These are phyloP conservation scores for Ptilodon capucinus DNA, from an alignment of 2,888 invertebrate species.

Conservation along the genomic window DNA sequence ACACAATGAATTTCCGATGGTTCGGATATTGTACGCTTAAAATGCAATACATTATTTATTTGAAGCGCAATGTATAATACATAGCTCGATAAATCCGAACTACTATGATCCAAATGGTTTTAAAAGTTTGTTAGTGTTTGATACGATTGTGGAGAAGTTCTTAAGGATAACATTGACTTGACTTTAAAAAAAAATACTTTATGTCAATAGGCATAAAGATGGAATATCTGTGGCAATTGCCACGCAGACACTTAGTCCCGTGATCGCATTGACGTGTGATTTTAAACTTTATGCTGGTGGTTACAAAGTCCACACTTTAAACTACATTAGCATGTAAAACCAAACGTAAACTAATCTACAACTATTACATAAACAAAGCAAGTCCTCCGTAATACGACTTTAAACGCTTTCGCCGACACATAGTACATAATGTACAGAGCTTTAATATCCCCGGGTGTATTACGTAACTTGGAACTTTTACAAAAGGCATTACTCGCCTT, in stretches of 20 bases:
- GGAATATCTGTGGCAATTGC: too few species aligned
- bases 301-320: too few species aligned
- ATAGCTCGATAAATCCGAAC: not conserved
- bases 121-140: not conserved
- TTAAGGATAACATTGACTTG: not conserved
- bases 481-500: constrained; percentile 38
- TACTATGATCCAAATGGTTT: not conserved
- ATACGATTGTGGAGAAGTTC: not conserved
- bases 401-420: constrained; percentile 23
- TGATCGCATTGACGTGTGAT: too few species aligned
- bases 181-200: too few species aligned
- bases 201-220: too few species aligned
- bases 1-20: constrained; percentile 15
- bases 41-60: constrained; percentile 41
- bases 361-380: constrained; percentile 4
- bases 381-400: constrained; percentile 21
- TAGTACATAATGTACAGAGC: constrained; percentile 22
- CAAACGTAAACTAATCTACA: not conserved
- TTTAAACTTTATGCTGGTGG: too few species aligned
- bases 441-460: constrained; percentile 30
- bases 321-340: not conserved
- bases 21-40: constrained; percentile 16
- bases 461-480: constrained; percentile 35
- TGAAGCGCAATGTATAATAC: constrained; percentile 15
- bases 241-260: too few species aligned